Evolutionary conservation across 1,140 invertebrate species (phyloP), one percentile per base, ranked within the genome.

Genomic region (Bombus huntii): DNA sequence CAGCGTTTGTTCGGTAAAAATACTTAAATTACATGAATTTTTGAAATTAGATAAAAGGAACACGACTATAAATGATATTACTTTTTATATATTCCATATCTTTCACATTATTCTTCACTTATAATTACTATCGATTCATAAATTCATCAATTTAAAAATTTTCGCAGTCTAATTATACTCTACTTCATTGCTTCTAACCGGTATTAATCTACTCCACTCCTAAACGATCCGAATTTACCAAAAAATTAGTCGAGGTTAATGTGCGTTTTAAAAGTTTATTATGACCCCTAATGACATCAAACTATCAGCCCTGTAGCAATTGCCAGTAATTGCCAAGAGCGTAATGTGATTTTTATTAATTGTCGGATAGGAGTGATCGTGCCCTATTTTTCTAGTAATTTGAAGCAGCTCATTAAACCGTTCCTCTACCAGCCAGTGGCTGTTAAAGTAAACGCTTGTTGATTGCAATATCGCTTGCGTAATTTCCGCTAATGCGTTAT

Each of bases 401-500:
- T 39, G 28, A 39, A 59, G 10, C 34, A 31, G 68, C 28, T 57
- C 68, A 81, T 81, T 70, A 80, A 80, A 37, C 31, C 44, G 3
- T 22, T 18, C 62, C 31, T 8, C 47, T 59, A 72, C 25, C 79
- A 42, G 42, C 15, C 66, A 2, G 9, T n/a, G 28, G 47, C 47
- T 39, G 44, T 81, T 59, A 59, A 81, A 59, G 79, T 42, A 72
- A 81, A 81, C 79, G 37, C 18, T 37, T 31, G 79, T 81, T 59
- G 47, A 81, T 72, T 59, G 28, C 47, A 59, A 68, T n/a, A 34
- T 12, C 22, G 44, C 28, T 53, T 15, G 42, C 47, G 71, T 81
- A 81, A 81, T 81, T 81, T 59, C 78, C 66, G 34, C 42, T 71
- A 81, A 81, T 57, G 28, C 44, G 28, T 57, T 81, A 57, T 81